Evolutionary conservation across 2,888 invertebrate genomes (phyloP), one percentile per base, ranked within the genome.

Genomic region (Cataglyphis cursor): DNA sequence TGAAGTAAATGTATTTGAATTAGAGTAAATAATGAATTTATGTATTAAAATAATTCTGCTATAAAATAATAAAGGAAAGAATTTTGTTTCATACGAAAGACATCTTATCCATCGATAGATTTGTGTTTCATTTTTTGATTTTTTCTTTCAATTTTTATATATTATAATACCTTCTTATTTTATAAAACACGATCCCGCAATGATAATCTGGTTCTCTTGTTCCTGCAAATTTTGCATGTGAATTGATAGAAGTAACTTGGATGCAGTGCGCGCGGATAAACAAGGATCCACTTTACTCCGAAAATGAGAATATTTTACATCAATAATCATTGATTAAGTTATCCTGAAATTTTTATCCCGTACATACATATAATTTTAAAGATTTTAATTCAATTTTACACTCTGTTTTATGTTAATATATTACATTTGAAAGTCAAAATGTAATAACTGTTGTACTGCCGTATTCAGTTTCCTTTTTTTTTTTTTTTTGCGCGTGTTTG

Each of bases 221-320:
- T 84, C 87, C 85, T 81, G 57, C 83, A 90, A 88, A 86, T 87
- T 89, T 89, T 81, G 87, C 88, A 91, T 91, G 91, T 86, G 87
- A 89, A 90, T 90, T 88, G 88, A 86, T 85, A 84, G 84, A 84
- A 89, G 87, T 91, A 91, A 87, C 85, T 90, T 83, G 82, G 82
- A 74, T 83, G 78, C 64, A 82, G 83, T 78, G 84, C 82, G 85
- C 73, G 83, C 81, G 86, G 74, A 75, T 89, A 88, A 90, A 81
- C 87, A 90, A 87, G 82, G 82, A 84, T 85, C 44, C 70, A 84
- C 78, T 88, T 89, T 82, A 83, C 75, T 88, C 80, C 74, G 81
- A 81, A 87, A 82, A 81, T 68, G 38, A 85, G 65, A 82, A 85
- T 81, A 82, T 84, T 85, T 81, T 81, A 74, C 73, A n/a, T n/a